phyloP scores from a whole-genome alignment of 2,113 vertebrate species.

The Fukomys damarensis region DNA sequence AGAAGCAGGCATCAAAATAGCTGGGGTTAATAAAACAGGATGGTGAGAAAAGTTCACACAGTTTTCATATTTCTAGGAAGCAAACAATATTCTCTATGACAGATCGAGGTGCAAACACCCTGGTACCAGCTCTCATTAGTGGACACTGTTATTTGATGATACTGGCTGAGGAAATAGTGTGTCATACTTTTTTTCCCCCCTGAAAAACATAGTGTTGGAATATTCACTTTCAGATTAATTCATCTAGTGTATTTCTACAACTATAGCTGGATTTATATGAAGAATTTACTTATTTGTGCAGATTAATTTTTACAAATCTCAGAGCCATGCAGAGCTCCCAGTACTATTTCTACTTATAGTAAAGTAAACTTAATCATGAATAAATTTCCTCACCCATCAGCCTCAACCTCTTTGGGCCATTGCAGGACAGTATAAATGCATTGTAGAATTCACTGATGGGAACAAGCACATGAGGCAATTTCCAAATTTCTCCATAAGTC shows the following conservation, averaged over 20 bases:
- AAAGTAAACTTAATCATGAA: constrained; percentile 9
- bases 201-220: background rate
- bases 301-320: background rate
- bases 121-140: background rate
- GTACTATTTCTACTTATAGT: background rate
- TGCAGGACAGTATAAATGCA: background rate
- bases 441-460: background rate
- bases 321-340: background rate
- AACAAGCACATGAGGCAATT: background rate
- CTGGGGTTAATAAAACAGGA: background rate
- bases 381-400: background rate
- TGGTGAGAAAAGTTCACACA: background rate
- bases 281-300: background rate
- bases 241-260: background rate
- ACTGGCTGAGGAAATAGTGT: background rate
- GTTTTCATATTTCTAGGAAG: background rate
- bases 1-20: background rate
- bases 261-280: constrained; percentile 5
- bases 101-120: background rate
- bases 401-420: background rate
- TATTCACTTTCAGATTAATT: background rate
- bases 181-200: background rate
- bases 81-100: background rate
- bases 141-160: background rate
- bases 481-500: background rate